Base-by-base conservation (phyloP, 2,888 invertebrate species). In the Dicyrtomina minuta region DNA sequence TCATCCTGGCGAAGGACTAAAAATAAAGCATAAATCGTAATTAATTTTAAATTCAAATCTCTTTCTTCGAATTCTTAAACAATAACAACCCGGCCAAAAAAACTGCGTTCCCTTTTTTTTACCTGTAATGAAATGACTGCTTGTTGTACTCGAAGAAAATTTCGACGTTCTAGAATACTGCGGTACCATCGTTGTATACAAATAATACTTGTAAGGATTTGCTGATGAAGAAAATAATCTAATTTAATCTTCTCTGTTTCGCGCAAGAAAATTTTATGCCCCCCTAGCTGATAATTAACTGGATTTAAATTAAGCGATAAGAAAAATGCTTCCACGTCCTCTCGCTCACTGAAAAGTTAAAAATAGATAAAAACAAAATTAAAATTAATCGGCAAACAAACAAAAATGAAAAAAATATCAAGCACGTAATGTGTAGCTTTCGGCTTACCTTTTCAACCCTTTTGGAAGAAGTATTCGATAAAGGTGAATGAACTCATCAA, bases 201-300 rank as follows among this genome's bases (percentile, higher is more conserved):
- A 74, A 93, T 89, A 79, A 96, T 96, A 79, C 93, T 90, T 66
- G 91, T 89, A 88, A 96, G 92, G 77, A 96, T 95, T 82, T 93
- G 93, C 81, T 93, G 91, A 82, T 97, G 96, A 66, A 97, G 85
- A 77, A 91, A 89, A 80, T 92, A 92, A 81, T 97, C 96, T 74
- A 96, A 84, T 81, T 93, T 91, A 79, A 93, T 88, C 83, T 96
- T 96, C 82, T 96, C 95, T 33, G 92, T 91, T 81, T 96, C 96
- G 49, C 96, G 87, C 85, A 96, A 88, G 81, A 96, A 96, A 74
- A 96, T 92, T 85, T 96, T 96, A 20, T 90, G 91, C 68, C 87
- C 87, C 66, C 91, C 91, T 76, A 96, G 86, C 83, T 96, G 96
- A 84, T 93, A 94, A 82, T 95, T 94, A 81, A 92, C 91, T 71